Conservation (phyloP, 2,797 vertebrate genomes). For the Protosalanx chinensis region DNA sequence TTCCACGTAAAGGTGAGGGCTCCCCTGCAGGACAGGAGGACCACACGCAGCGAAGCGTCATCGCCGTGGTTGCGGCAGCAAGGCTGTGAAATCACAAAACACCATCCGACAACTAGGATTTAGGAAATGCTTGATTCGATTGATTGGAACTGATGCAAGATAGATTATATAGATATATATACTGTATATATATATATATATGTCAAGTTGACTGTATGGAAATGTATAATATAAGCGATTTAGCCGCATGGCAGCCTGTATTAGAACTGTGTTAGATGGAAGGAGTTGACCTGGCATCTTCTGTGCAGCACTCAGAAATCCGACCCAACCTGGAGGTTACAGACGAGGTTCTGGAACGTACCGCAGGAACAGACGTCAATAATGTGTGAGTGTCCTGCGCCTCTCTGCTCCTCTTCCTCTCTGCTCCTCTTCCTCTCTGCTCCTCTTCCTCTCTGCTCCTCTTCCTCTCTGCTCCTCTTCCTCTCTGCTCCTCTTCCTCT, state of each 20-base stretch:
- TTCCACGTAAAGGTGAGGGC: constrained; percentile 86
- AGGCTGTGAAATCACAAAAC: neutral
- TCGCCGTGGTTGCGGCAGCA: neutral
- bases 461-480: no score
- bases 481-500: neutral
- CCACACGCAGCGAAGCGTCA: no score
- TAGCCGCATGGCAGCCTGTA: neutral
- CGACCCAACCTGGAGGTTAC: constrained; percentile 84
- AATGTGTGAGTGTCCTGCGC: constrained; percentile 84
- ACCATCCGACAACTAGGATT: neutral
- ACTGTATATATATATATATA: no score
- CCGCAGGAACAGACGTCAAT: constrained; percentile 88
- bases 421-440: neutral
- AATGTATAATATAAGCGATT: neutral
- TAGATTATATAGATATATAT: no score
- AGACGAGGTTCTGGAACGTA: constrained; percentile 89
- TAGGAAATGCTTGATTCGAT: neutral
- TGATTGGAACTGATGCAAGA: neutral
- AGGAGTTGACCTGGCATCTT: neutral
- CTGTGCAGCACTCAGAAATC: constrained; percentile 83
- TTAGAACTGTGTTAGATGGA: neutral
- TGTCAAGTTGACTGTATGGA: no score
- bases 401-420: neutral
- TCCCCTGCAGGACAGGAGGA: neutral
- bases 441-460: no score